Percentiles rank a stretch among this genome's conserved stretches.
Evolutionary conservation across 2,888 invertebrate genomes (phyloP).

Genomic region (Temnothorax unifasciatus): DNA sequence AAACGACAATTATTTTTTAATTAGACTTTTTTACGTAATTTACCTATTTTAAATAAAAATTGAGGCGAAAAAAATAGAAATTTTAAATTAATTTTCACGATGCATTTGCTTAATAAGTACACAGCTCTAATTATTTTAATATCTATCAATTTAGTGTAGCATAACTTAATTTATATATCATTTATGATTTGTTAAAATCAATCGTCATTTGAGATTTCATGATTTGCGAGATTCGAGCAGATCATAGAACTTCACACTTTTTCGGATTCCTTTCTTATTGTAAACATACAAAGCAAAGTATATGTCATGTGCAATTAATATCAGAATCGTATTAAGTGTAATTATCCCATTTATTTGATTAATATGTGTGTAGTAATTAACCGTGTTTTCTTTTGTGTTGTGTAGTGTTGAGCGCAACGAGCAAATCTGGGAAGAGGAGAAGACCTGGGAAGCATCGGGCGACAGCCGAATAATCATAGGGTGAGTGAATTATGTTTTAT

Average conservation of each 20-base stretch:
- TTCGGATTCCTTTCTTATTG: not conserved
- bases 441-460: not conserved
- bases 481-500: conserved; percentile 14
- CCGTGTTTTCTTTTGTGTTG: not conserved
- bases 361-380: not conserved
- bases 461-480: not conserved
- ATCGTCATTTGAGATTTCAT: not conserved
- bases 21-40: not conserved
- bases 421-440: not conserved
- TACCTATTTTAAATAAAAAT: not conserved
- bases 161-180: not conserved
- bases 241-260: not conserved
- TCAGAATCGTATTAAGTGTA: not conserved
- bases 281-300: not conserved
- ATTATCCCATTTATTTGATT: not conserved
- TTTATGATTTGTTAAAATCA: not conserved
- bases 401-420: not conserved
- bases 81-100: not conserved
- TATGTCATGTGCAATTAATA: not conserved
- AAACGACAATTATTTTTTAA: not conserved
- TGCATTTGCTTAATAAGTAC: not conserved
- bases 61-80: not conserved
- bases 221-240: not conserved
- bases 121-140: not conserved
- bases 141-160: not conserved